Percentiles rank a stretch among this genome's conserved stretches.
phyloP scores from a whole-genome alignment of 2,797 vertebrate genomes.

The Peromyscus aztecus region DNA sequence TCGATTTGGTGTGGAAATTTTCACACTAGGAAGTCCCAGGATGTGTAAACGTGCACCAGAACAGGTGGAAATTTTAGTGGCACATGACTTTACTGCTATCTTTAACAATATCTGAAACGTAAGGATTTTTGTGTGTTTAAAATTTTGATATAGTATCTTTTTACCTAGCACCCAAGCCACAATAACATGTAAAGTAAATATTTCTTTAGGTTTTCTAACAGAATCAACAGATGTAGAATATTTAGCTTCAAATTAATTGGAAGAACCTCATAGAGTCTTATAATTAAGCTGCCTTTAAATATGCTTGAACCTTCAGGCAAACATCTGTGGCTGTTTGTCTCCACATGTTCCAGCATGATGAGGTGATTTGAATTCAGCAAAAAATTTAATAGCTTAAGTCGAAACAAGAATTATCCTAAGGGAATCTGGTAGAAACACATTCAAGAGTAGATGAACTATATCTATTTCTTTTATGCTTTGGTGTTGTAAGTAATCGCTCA shows the following conservation, averaged over 20 bases:
- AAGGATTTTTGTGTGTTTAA: not conserved
- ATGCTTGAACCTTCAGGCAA: slow-evolving; percentile 74
- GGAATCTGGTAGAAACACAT: slow-evolving; percentile 62
- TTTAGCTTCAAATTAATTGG: slow-evolving; percentile 79
- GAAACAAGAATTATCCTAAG: slow-evolving; percentile 71
- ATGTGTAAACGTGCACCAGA: not conserved
- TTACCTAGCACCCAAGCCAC: not conserved
- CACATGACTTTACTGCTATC: not conserved
- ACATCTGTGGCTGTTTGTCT: slow-evolving; percentile 78
- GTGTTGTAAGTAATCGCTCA: slow-evolving; percentile 35
- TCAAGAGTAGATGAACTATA: slow-evolving; percentile 49
- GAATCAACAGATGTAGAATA: slow-evolving; percentile 71
- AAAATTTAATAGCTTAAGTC: slow-evolving; percentile 73
- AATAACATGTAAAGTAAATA: slow-evolving; percentile 54
- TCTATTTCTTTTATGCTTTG: slow-evolving; percentile 63
- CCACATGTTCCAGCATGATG: slow-evolving; percentile 64
- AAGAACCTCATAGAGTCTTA: slow-evolving; percentile 71
- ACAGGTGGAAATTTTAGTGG: not conserved
- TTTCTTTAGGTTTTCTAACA: slow-evolving; percentile 55
- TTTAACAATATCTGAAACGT: not conserved
- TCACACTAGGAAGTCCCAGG: not conserved
- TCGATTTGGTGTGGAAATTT: not conserved
- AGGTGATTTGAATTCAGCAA: slow-evolving; percentile 82
- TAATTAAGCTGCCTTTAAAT: slow-evolving; percentile 82
- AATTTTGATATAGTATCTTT: not conserved